Base-by-base conservation (phyloP, 2,888 invertebrate genomes). In the Steinernema carpocapsae region DNA sequence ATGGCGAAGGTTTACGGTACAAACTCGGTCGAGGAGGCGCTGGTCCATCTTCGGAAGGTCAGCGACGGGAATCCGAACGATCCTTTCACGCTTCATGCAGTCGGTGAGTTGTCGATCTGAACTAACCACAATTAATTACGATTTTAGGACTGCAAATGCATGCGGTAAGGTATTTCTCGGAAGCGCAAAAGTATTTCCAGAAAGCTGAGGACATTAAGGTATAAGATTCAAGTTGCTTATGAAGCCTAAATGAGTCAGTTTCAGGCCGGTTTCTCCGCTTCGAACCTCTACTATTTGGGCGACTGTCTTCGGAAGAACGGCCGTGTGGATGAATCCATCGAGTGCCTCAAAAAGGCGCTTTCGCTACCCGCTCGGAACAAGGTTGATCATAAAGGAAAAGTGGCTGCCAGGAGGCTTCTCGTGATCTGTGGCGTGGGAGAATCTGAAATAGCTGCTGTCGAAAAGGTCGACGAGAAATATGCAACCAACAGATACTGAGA, bases 1-100 rank as follows among this genome's bases (percentile, higher is more conserved):
- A 78, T 78, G 78, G 79, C 78, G 1, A 43, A 70, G 24, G 78
- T 78, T 1, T 80, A 78, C 48, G 78, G 78, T 37, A 80, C 79
- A 0, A 79, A 78, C 51, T 76, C 76, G 43, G 71, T 73, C 32
- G 78, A 78, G 74, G 78, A 79, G 56, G 79, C 79, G 71, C 70
- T 78, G 32, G 79, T 78, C 24, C 78, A 80, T 32, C 52, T 78
- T 3, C 70, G 74, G n/a, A 42, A 42, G 6, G 79, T 80, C 12
- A 46, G 71, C n/a, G 74, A 79, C 26, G 72, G 43, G 19, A 78
- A 76, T 37, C 80, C 78, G 4, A 77, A 76, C 71, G 78, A 78
- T 43, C 79, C 79, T 19, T 78, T 78, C 51, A 59, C 72, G 24
- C 78, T 32, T 22, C 72, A 72, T 19, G 43, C 79, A 0, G 77